Evolutionary conservation across 2,888 invertebrate species (phyloP).

Genomic region (Adineta ricciae): DNA sequence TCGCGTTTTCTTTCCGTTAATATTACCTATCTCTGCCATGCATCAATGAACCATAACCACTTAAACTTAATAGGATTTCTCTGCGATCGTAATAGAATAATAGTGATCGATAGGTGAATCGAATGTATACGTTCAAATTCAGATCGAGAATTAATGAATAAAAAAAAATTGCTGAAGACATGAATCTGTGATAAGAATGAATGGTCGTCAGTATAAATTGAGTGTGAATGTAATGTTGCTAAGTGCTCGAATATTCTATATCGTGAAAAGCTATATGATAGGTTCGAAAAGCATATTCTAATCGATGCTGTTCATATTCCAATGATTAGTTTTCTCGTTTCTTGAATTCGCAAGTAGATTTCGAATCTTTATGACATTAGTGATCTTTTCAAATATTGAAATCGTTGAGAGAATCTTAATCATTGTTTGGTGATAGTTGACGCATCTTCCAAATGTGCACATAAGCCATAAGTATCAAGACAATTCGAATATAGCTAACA

Average conservation of each 20-base stretch:
- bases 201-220: background rate
- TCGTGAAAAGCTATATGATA: background rate
- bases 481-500: constrained; percentile 1
- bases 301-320: too few species aligned
- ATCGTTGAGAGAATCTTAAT: background rate
- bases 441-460: background rate
- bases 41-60: background rate
- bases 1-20: background rate
- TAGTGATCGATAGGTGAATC: constrained; percentile 12
- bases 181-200: background rate
- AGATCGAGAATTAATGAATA: background rate
- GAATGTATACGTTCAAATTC: background rate
- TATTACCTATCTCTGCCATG: background rate
- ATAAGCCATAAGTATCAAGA: background rate
- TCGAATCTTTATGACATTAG: too few species aligned
- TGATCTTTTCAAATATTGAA: too few species aligned
- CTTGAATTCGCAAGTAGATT: too few species aligned
- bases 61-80: background rate
- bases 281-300: background rate
- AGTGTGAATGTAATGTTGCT: constrained; percentile 13
- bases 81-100: background rate
- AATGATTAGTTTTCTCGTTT: too few species aligned
- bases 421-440: background rate
- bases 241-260: background rate
- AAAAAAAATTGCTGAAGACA: background rate